A percentile compares a stretch with the other conserved stretches of the same genome.
Evolutionary conservation across 2,888 invertebrate species (phyloP).

Genomic region (Actias luna): DNA sequence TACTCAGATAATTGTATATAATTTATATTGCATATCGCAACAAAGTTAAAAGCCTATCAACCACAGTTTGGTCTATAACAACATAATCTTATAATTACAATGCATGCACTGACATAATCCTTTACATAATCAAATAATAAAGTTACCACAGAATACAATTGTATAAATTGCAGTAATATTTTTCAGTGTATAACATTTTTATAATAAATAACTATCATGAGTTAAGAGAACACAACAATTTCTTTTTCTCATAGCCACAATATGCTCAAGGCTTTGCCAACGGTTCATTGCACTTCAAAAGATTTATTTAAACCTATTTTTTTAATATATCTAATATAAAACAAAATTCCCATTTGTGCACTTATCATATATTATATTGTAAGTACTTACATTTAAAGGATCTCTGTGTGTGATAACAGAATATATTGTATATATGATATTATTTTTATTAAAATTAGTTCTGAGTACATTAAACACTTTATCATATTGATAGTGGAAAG

Average conservation of each 20-base stretch:
- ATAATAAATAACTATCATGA: constrained; percentile 60
- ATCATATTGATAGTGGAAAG: no score
- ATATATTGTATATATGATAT: no score
- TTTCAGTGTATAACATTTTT: constrained; percentile 69
- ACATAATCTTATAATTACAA: constrained; percentile 28
- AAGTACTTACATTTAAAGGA: constrained; percentile 20
- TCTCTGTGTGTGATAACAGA: constrained; percentile 30
- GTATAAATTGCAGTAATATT: constrained; percentile 60
- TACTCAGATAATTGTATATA: not conserved
- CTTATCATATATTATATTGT: constrained; percentile 37
- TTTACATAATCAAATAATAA: constrained; percentile 37
- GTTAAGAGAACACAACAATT: constrained; percentile 61
- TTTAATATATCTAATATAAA: constrained; percentile 36
- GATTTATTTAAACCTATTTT: constrained; percentile 49
- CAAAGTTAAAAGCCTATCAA: constrained; percentile 43
- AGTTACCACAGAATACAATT: constrained; percentile 33
- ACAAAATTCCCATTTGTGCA: constrained; percentile 37
- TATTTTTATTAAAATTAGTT: not conserved
- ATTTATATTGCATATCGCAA: constrained; percentile 22
- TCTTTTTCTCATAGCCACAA: constrained; percentile 60
- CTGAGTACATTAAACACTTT: not conserved
- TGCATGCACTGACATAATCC: not conserved
- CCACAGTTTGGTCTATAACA: constrained; percentile 56
- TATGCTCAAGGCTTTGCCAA: constrained; percentile 72
- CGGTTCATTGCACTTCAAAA: constrained; percentile 72